phyloP scores from a whole-genome alignment of 2,797 vertebrate species.

The Pantherophis vulpinus region DNA sequence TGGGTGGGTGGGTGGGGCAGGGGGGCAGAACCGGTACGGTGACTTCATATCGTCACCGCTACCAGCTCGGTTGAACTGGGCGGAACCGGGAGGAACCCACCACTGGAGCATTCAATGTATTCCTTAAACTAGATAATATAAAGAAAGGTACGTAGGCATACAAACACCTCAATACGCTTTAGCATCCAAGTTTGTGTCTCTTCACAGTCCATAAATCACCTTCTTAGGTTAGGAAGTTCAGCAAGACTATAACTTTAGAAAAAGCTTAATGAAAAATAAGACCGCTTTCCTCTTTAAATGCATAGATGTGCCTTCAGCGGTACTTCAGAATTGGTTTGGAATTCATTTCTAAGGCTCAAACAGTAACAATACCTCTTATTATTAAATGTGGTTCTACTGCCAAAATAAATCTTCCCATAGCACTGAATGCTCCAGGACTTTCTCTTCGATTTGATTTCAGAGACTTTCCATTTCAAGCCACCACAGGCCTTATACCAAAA shows the following conservation, averaged over 20 bases:
- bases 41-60: too few relatives aligned
- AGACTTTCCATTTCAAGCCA: neutral
- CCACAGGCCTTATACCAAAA: conserved; percentile 17
- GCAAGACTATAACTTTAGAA: conserved; percentile 29
- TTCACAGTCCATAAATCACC: conserved; percentile 28
- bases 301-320: conserved; percentile 44
- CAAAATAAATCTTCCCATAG: conserved; percentile 42
- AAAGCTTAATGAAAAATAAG: conserved; percentile 41
- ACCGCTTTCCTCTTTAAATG: conserved; percentile 46
- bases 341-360: conserved; percentile 41
- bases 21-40: too few relatives aligned
- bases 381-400: conserved; percentile 33
- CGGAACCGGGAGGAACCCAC: too few relatives aligned
- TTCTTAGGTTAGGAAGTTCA: conserved; percentile 1
- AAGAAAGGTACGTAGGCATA: conserved; percentile 1
- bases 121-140: conserved; percentile 12
- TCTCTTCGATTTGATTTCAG: conserved; percentile 16
- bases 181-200: conserved; percentile 1
- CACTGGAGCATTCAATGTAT: neutral
- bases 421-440: conserved; percentile 1
- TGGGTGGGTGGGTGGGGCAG: too few relatives aligned
- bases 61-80: too few relatives aligned
- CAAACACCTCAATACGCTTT: neutral
- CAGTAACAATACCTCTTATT: conserved; percentile 42
- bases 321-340: conserved; percentile 35